Base-by-base conservation (phyloP, 2,797 vertebrate genomes). In the Cottoperca gobio region DNA sequence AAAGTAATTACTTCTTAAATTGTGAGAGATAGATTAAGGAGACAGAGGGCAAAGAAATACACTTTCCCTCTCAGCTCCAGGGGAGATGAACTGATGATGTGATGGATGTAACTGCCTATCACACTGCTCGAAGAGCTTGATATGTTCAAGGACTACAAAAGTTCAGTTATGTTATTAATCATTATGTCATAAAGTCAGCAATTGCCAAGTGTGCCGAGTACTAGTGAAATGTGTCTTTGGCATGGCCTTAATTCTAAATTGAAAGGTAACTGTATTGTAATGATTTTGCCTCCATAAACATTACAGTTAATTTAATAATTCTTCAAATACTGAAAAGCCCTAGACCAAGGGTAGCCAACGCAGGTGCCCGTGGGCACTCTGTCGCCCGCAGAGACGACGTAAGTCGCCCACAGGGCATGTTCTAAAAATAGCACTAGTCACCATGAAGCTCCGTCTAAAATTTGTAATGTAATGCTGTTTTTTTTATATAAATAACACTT, bases 1-100 rank as follows among this genome's bases (percentile, higher is more conserved):
- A 60, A 78, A 80, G 79, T 78, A 82, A 88, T 84, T 82, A 84
- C 71, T 53, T 46, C 63, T 79, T 70, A 75, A 76, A 43, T 70
- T 82, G 65, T 62, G 58, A 74, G 43, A 57, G 64, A 33, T 35
- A 54, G 60, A 85, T 82, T 68, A 73, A 76, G 59, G 37, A 68
- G 63, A 73, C 57, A 28, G 62, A 60, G 70, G 68, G 59, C 63
- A 54, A 46, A 57, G 52, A 52, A 50, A 50, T 17, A 26, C 26
- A 66, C 23, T 77, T 70, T 45, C n/a, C 7, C 46, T 72, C 46
- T 64, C 52, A 49, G 45, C 61, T 46, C 6, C 67, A 21, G 49
- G 4, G 14, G 7, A 69, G 70, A 73, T 70, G 11, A 68, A 71
- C 31, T 53, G 55, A 78, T 73, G 55, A 14, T 50, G 61, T 64